phyloP scores from a whole-genome alignment of 1,140 invertebrate genomes.

The Bombus polaris region DNA sequence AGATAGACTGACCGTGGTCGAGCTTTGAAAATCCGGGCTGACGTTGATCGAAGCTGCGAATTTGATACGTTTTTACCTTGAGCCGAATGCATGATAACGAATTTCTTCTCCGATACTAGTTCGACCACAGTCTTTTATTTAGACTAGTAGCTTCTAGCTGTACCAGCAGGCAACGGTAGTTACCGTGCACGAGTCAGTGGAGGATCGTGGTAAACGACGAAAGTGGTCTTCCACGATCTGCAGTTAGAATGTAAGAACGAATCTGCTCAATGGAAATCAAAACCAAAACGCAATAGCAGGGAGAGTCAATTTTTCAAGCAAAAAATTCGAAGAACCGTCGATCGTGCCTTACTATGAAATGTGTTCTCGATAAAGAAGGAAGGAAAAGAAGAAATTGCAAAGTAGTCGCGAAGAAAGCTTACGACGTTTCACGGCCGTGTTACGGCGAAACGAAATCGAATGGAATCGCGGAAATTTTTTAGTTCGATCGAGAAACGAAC shows the following conservation, averaged over 20 bases:
- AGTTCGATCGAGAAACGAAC: neutral
- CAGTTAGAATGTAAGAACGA: neutral
- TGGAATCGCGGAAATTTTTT: too few species aligned
- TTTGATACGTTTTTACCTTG: slow-evolving; percentile 34
- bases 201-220: neutral
- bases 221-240: neutral
- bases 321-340: neutral
- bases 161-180: neutral
- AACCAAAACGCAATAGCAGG: slow-evolving; percentile 11
- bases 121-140: neutral
- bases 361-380: neutral
- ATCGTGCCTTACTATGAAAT: neutral
- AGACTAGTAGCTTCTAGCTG: neutral
- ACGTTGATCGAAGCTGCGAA: neutral
- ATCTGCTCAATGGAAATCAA: slow-evolving; percentile 40
- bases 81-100: neutral
- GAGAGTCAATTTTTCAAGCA: neutral
- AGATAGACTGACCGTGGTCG: neutral
- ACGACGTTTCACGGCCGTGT: too few species aligned
- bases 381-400: neutral
- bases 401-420: too few species aligned
- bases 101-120: neutral
- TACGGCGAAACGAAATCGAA: neutral
- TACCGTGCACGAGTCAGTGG: slow-evolving; percentile 3
- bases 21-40: neutral